phyloP scores from a whole-genome alignment of 2,888 invertebrate genomes.

The Ophion slaviceki region DNA sequence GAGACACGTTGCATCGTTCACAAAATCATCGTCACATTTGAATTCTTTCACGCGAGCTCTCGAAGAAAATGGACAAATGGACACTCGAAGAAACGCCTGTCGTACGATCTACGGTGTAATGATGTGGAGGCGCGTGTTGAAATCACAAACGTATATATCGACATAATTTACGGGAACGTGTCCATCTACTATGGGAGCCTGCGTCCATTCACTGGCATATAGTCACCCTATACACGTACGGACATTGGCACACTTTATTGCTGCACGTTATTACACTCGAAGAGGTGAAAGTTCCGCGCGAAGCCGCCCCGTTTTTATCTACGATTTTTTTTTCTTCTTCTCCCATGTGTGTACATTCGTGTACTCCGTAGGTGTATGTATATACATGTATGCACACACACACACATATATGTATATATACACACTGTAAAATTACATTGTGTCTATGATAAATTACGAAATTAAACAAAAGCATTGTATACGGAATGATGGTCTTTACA shows the following conservation, averaged over 20 bases:
- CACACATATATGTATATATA: background rate
- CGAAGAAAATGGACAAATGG: background rate
- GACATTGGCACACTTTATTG: constrained; percentile 45
- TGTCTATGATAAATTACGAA: background rate
- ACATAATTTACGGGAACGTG: constrained; percentile 38
- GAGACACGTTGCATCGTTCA: background rate
- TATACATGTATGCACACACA: background rate
- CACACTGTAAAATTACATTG: background rate
- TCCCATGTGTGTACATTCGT: constrained; percentile 10
- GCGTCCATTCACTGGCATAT: constrained; percentile 27
- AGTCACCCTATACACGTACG: constrained; percentile 28
- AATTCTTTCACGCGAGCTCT: background rate
- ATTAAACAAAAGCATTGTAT: too few relatives aligned
- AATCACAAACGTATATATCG: constrained; percentile 23
- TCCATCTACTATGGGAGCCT: constrained; percentile 22
- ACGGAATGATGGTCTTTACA: too few relatives aligned
- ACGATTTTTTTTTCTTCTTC: constrained; percentile 48
- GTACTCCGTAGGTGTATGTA: constrained; percentile 21
- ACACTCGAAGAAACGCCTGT: background rate
- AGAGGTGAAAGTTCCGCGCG: constrained; percentile 64
- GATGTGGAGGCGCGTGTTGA: constrained; percentile 22
- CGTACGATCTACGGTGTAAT: background rate
- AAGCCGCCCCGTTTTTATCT: constrained; percentile 60
- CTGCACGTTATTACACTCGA: constrained; percentile 44
- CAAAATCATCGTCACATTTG: background rate